A percentile compares a stretch with the other conserved stretches of the same genome.
Evolutionary conservation across 2,888 invertebrate genomes (phyloP).

Genomic region (Halocaridina rubra): DNA sequence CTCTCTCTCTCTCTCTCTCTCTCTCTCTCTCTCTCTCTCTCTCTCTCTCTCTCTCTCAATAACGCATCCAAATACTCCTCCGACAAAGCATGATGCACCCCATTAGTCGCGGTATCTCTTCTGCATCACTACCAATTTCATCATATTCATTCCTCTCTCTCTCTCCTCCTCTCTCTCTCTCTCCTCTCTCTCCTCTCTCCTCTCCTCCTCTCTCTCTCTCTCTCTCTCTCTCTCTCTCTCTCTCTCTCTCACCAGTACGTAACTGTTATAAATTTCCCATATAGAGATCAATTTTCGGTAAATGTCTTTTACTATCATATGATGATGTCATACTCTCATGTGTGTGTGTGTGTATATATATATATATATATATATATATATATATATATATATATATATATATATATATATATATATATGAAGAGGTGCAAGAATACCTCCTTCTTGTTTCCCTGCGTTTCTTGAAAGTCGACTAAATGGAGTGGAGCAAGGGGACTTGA

Average conservation of each 20-base stretch:
- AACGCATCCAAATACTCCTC: too few species aligned
- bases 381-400: neutral
- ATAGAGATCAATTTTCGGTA: neutral
- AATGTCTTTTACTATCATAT: too few species aligned
- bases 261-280: neutral
- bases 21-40: neutral
- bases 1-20: neutral
- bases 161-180: neutral
- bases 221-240: neutral
- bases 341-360: too few species aligned
- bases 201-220: conserved; percentile 26
- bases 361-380: too few species aligned
- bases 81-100: too few species aligned
- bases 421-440: too few species aligned
- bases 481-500: too few species aligned
- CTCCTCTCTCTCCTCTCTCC: neutral
- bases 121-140: neutral
- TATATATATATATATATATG: neutral
- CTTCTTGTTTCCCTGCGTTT: too few species aligned
- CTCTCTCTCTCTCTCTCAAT: neutral
- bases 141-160: neutral
- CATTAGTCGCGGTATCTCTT: too few species aligned
- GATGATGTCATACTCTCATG: too few species aligned
- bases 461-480: too few species aligned
- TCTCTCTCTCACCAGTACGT: neutral